Base-by-base conservation (phyloP, 2,113 vertebrate species). In the Bufo bufo region DNA sequence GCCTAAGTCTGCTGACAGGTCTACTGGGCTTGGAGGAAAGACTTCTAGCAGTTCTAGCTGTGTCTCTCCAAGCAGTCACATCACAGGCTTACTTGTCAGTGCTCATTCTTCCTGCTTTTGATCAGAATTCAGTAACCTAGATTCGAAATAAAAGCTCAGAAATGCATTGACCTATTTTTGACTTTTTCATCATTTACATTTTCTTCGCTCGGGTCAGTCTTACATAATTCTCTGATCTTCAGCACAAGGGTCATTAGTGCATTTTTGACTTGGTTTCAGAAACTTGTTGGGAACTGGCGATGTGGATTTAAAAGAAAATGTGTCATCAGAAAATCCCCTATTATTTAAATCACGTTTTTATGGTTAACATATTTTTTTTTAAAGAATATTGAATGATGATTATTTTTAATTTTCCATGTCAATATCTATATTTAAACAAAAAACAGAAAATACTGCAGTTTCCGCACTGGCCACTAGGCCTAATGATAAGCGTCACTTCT, bases 71-170 rank as follows among this genome's bases (percentile, higher is more conserved):
- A 79, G 54, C 19, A 14, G 33, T 33, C 17, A 47, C 74, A 85
- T 79, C 47, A 14, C 61, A 65, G 85, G 71, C 71, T 52, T 19
- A 45, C 85, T 71, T 81, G 85, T 87, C 85, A 81, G 85, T 56
- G 47, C 17, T 81, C 9, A 56, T 81, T 69, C 4, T 58, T 66
- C 3, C 17, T 59, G 54, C 77, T 81, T 81, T 87, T 87, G 85
- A 87, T 87, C 85, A 82, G 56, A 10, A 45, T 82, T 63, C 19
- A 16, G 33, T 17, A 82, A 54, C 17, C 58, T 45, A 61, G 16
- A 61, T 82, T 63, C 4, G 4, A 47, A 63, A 82, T 63, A 63
- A 82, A 47, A 43, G 54, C 58, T 82, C 9, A 63, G 33, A 82
- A 82, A 82, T 63, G 23, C 33, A 8, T 47, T 61, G 54, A 43